Percentiles rank a stretch among this genome's conserved stretches.
Conservation (phyloP, 2,888 invertebrate species). For the Diarsia dahlii region DNA sequence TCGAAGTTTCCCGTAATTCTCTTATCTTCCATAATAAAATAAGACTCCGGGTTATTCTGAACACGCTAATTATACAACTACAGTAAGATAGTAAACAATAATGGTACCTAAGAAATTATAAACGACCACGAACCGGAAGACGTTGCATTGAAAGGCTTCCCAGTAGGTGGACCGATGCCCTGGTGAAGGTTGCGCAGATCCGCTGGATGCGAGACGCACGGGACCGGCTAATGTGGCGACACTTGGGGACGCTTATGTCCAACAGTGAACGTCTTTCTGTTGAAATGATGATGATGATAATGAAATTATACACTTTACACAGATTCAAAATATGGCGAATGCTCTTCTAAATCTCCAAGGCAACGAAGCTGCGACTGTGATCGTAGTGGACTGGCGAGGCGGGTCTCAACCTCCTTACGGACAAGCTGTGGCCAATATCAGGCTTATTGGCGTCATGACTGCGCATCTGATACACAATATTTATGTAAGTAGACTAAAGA, state of each 20-base stretch:
- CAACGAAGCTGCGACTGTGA: conserved; percentile 93
- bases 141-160: too few species aligned
- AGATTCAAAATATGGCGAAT: conserved; percentile 93
- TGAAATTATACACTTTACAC: conserved; percentile 44
- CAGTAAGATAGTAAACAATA: too few species aligned
- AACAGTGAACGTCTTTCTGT: too few species aligned
- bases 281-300: too few species aligned
- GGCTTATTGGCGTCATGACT: conserved; percentile 96
- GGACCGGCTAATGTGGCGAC: too few species aligned
- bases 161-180: too few species aligned
- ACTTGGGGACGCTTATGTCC: too few species aligned
- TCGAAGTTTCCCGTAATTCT: conserved; percentile 15
- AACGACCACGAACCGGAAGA: too few species aligned
- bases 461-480: conserved; percentile 92
- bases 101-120: neutral
- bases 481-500: conserved; percentile 81
- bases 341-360: conserved; percentile 92
- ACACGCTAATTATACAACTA: neutral
- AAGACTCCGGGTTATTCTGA: conserved; percentile 3
- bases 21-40: conserved; percentile 35
- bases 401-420: conserved; percentile 97
- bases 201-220: too few species aligned
- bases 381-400: conserved; percentile 96
- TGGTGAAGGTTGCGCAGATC: too few species aligned
- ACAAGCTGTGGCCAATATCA: conserved; percentile 97